Evolutionary conservation across 2,113 vertebrate species (phyloP), one percentile per base, ranked within the genome.

Genomic region (Suncus etruscus): DNA sequence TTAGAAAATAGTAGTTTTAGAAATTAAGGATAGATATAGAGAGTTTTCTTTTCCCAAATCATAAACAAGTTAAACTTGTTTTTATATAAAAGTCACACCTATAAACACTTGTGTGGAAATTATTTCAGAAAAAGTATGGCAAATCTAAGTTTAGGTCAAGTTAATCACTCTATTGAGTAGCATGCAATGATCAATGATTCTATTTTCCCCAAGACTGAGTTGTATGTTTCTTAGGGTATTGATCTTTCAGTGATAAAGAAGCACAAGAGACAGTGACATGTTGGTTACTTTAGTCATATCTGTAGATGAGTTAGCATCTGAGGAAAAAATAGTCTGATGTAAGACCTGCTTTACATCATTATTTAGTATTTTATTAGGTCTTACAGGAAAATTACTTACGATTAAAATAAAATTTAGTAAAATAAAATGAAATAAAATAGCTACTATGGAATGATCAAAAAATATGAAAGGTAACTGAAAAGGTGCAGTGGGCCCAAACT

Each of bases 391-490:
- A 48, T 78, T 3, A 39, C 39, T 39, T 39, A 90, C 58, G 45
- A 69, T 29, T 31, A n/a, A 51, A 47, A 65, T 31, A n/a, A 51
- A 47, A 32, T 58, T 54, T 54, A 54, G 47, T 29, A n/a, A 84
- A 84, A 77, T 81, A 77, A 51, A 90, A 66, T 45, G 11, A 27
- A 76, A n/a, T 24, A 72, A 80, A 70, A 39, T 45, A 88, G 24
- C 45, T 68, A 74, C 4, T 12, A 63, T 3, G 29, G 27, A 81
- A 29, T 92, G 25, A 50, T 6, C 31, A 29, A 22, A 15, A 72
- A 79, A 74, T 39, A 68, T 24, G 39, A 86, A 93, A 96, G 54
- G 9, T n/a, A 93, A 93, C 85, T 83, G 27, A 89, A 92, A 95
- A 81, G 2, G n/a, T 77, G 31, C 85, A 16, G n/a, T 39, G 72